Evolutionary conservation across 2,797 vertebrate species (phyloP), one percentile per base, ranked within the genome.

Genomic region (Balearica regulorum): DNA sequence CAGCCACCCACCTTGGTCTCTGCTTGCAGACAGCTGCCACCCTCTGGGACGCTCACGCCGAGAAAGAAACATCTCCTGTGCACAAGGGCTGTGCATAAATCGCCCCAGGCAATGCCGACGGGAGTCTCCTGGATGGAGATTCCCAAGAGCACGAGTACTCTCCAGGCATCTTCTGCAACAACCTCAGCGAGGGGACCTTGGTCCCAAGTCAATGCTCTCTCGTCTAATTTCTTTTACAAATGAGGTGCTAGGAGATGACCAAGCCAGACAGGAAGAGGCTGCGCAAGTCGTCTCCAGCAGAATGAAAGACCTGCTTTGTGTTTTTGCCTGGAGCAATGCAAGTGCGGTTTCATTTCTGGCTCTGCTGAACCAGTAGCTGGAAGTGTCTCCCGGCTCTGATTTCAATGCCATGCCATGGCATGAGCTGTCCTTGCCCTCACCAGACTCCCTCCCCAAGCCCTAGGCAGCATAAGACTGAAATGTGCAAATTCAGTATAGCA

Each of bases 31-130:
- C 37, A 9, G 39, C 39, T 26, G 44, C 35, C 78, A 33, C 72
- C 29, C 44, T 4, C 8, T 4, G 64, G 62, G 31, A 57, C 0
- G 1, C 26, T 68, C 28, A 4, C 0, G 1, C 6, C 0, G 1
- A 25, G 64, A 26, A 55, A 18, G 37, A n/a, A 57, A 21, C 3
- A 0, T 10, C 41, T 85, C 25, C 46, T 15, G 41, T 8, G 46
- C 0, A 0, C 0, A 1, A 55, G 62, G 57, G 62, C 58, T 41
- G 62, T 10, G 76, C 70, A 26, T 39, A 51, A 73, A 70, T 69
- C 69, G 31, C 19, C 64, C 16, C 14, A 1, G 58, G 65, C 28
- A 19, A 9, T 7, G 41, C 55, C 4, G 1, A 12, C 0, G 16
- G 69, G 75, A 69, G 5, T 4, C 13, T 48, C 55, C 20, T 5